phyloP scores from a whole-genome alignment of 2,113 vertebrate genomes.

The Leuciscus idus region DNA sequence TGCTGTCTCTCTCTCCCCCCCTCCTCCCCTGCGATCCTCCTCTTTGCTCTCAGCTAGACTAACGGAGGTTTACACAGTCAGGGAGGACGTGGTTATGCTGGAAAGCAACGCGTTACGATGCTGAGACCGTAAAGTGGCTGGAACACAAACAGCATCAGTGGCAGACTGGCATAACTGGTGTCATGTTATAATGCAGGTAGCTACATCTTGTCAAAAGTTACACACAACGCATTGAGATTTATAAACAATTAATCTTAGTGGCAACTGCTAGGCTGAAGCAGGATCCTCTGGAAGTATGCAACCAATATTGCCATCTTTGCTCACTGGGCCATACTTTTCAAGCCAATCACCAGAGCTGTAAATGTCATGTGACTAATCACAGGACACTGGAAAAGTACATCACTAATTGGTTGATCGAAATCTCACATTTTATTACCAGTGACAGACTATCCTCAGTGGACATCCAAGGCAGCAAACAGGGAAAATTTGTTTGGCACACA shows the following conservation, averaged over 20 bases:
- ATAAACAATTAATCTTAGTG: neutral
- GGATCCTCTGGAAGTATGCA: neutral
- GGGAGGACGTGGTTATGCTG: conserved; percentile 3
- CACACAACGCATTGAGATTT: neutral
- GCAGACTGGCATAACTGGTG: neutral
- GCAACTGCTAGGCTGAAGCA: neutral
- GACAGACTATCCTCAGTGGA: neutral
- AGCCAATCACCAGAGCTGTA: neutral
- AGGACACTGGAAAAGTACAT: neutral
- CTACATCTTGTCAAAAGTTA: neutral
- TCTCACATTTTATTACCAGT: neutral
- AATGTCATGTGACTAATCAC: neutral
- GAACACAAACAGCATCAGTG: no score
- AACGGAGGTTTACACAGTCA: conserved; percentile 13
- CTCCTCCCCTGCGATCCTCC: conserved; percentile 34
- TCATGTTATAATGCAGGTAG: neutral
- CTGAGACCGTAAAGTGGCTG: neutral
- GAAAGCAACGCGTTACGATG: neutral
- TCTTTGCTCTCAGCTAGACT: conserved; percentile 48
- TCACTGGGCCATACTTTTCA: neutral
- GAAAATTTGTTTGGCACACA: neutral
- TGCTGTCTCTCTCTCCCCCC: conserved; percentile 46
- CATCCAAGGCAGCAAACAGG: neutral
- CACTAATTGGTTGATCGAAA: neutral
- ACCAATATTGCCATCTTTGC: neutral